Evolutionary conservation across 2,113 vertebrate genomes (phyloP).

Genomic region (Falcunculus frontatus): DNA sequence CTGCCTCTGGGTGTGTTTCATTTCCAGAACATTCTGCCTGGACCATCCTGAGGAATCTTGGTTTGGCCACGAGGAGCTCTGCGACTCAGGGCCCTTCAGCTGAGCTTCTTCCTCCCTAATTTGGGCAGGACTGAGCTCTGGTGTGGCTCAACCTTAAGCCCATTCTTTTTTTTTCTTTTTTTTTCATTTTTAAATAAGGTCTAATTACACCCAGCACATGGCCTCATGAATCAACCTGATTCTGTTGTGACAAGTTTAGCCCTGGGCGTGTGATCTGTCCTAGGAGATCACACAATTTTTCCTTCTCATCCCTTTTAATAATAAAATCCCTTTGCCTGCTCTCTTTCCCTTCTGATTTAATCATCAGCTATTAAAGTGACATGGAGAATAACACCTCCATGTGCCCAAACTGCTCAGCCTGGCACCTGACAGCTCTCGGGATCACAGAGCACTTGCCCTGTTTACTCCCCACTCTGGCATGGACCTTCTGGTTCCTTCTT

Average conservation of each 20-base stretch:
- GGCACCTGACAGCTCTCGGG: not conserved
- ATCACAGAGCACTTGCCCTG: not conserved
- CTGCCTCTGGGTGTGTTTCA: not conserved
- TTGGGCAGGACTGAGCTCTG: slow-evolving; percentile 4
- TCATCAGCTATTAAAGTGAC: not conserved
- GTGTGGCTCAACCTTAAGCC: not conserved
- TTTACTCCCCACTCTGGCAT: not conserved
- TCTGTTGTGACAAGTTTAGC: slow-evolving; percentile 43
- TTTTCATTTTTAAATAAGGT: not conserved
- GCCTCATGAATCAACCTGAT: slow-evolving; percentile 28
- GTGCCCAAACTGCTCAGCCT: not conserved
- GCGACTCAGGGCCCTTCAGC: not conserved
- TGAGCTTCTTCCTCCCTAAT: not conserved
- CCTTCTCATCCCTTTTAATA: not conserved
- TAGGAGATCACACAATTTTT: slow-evolving; percentile 14
- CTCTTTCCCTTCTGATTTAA: not conserved
- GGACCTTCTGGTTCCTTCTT: not conserved
- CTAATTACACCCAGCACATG: not conserved
- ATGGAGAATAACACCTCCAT: not conserved
- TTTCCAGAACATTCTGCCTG: slow-evolving; percentile 8
- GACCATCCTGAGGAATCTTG: not conserved
- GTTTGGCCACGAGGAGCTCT: not conserved
- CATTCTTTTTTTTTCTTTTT: not conserved
- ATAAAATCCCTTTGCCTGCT: not conserved
- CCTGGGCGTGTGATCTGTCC: slow-evolving; percentile 15